Conservation (phyloP, 2,888 invertebrate genomes). For the Polydrusus tereticollis region DNA sequence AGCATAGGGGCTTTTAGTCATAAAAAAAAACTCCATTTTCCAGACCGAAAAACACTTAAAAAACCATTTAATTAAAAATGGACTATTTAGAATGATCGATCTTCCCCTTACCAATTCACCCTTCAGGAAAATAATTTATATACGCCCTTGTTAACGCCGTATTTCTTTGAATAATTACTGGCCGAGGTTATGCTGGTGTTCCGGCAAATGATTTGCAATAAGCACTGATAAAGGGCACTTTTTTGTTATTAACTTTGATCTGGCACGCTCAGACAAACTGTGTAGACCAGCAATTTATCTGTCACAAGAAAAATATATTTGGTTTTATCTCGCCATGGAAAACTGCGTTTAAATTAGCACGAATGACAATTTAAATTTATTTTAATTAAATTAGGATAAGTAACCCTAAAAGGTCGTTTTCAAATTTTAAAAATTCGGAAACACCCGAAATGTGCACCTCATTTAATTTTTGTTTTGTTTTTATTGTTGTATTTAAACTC, state of each 20-base stretch:
- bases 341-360: not conserved
- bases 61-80: too few species aligned
- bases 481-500: too few species aligned
- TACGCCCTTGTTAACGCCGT: not conserved
- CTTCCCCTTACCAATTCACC: not conserved
- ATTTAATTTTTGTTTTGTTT: too few species aligned
- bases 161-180: constrained; percentile 6
- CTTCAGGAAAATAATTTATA: not conserved
- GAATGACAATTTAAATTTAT: constrained; percentile 10
- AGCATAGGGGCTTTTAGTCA: too few species aligned
- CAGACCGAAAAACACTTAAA: too few species aligned
- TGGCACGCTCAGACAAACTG: constrained; percentile 25
- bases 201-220: constrained; percentile 6
- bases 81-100: too few species aligned
- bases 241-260: constrained; percentile 21
- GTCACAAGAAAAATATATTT: constrained; percentile 16
- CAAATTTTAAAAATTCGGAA: not conserved
- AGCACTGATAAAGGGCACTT: constrained; percentile 13
- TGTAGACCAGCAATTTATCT: constrained; percentile 2
- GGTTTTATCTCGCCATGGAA: constrained; percentile 5
- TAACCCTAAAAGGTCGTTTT: not conserved
- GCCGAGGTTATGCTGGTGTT: not conserved
- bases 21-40: too few species aligned
- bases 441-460: too few species aligned
- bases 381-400: not conserved